Conservation (phyloP, 2,113 vertebrate genomes). For the Nicator chloris region DNA sequence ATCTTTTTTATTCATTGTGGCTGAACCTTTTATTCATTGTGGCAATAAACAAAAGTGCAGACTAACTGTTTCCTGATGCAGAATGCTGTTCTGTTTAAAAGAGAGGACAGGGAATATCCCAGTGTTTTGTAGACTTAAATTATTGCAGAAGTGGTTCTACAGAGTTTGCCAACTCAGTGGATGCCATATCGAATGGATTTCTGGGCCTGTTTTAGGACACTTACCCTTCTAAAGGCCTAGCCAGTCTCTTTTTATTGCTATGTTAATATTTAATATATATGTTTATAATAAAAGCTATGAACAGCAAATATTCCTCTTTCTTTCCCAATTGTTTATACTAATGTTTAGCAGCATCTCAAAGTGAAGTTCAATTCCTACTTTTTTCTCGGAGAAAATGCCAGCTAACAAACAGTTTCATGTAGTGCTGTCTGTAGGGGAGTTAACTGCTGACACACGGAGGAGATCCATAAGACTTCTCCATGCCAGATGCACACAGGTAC, state of each 20-base stretch:
- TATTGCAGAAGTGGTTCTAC: not conserved
- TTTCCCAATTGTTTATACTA: not conserved
- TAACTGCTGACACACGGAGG: not conserved
- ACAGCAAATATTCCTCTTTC: not conserved
- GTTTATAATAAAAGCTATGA: slow-evolving; percentile 17
- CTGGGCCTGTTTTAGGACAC: not conserved
- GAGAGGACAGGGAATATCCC: not conserved
- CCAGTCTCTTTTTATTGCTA: not conserved
- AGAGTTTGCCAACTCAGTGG: not conserved
- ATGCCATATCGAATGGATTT: not conserved
- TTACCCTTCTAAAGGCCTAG: not conserved
- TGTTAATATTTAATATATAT: slow-evolving; percentile 3
- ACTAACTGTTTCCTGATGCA: not conserved
- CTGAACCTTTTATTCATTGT: not conserved
- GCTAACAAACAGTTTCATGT: not conserved
- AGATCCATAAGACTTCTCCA: fast-evolving
- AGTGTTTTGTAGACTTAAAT: not conserved
- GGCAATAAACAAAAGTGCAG: not conserved
- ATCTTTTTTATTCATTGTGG: not conserved
- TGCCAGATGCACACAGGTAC: not conserved
- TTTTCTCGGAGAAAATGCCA: not conserved
- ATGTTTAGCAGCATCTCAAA: not conserved
- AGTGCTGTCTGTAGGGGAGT: not conserved
- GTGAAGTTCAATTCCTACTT: not conserved
- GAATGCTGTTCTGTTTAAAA: not conserved